Conservation (phyloP, 1,140 invertebrate genomes). For the Aphelinus certus region DNA sequence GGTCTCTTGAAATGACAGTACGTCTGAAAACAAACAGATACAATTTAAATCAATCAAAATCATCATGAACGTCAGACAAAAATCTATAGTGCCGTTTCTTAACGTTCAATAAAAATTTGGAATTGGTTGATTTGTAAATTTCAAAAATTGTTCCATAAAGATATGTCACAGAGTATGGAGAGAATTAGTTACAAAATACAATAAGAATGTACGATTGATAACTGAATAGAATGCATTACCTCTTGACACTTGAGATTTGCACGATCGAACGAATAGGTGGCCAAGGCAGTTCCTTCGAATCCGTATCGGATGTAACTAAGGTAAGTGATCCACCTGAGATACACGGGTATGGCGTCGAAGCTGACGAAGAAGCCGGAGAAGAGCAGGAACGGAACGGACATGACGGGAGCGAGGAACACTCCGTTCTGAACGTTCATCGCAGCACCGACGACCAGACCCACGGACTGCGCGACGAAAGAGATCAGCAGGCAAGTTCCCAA, state of each 20-base stretch:
- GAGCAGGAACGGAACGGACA: slow-evolving; percentile 92
- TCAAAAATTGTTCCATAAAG: neutral
- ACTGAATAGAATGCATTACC: slow-evolving; percentile 51
- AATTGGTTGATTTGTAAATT: neutral
- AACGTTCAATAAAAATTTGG: neutral
- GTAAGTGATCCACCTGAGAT: slow-evolving; percentile 95
- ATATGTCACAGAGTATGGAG: slow-evolving; percentile 10
- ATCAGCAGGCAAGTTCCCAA: slow-evolving; percentile 87
- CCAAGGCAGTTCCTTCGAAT: slow-evolving; percentile 93
- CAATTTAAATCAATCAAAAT: neutral
- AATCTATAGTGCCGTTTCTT: neutral
- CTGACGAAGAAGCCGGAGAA: slow-evolving; percentile 98
- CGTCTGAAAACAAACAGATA: slow-evolving; percentile 57
- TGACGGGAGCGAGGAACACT: slow-evolving; percentile 94
- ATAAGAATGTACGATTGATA: no score
- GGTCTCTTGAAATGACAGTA: slow-evolving; percentile 93
- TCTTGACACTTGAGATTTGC: slow-evolving; percentile 82
- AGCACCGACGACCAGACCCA: slow-evolving; percentile 94
- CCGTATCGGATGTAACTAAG: slow-evolving; percentile 95
- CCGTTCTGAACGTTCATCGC: slow-evolving; percentile 95
- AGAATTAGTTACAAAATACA: slow-evolving; percentile 6
- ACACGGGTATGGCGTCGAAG: slow-evolving; percentile 94
- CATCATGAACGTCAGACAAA: neutral
- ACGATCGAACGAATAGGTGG: slow-evolving; percentile 89
- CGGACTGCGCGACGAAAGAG: slow-evolving; percentile 94